Base-by-base conservation (phyloP, 2,113 vertebrate species). In the Oncorhynchus tshawytscha region DNA sequence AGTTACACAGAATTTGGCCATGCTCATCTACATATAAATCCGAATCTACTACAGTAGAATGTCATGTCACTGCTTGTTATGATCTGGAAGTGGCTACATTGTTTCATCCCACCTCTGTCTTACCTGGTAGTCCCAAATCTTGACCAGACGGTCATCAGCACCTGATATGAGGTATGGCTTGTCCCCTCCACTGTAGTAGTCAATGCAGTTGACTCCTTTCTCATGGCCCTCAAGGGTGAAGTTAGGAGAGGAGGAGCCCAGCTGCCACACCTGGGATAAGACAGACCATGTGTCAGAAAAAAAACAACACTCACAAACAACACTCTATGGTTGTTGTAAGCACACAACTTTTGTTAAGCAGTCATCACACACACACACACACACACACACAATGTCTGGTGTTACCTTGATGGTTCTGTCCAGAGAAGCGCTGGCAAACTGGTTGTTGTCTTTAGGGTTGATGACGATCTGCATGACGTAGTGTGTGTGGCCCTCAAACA, bases 401-500 rank as follows among this genome's bases (percentile, higher is more conserved):
- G 1, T 39, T 9, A 68, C 67, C 96, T 99, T 99, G 83, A 99
- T 99, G 20, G 98, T 99, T 78, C 98, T 95, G 82, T 99, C 98
- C 88, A 99, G 85, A 54, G 98, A 99, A 0, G 98, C 97, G 64
- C 97, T 99, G 64, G 98, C 98, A 94, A 99, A 99, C 90, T 99
- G 98, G 84, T 99, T 99, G 85, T 99, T 99, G 84, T 99, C 98
- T 86, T 99, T 99, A 5, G 98, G 98, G 86, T 99, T 99, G 86
- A 99, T 99, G 78, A 99, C 98, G 81, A 99, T 99, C 89, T 99
- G 97, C 98, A 99, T 99, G 66, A 99, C 98, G 0, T 99, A 99
- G 87, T 99, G 98, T 20, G 97, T 99, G 79, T 99, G 98, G 72
- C 98, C 98, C 90, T 99, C 98, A 93, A 99, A 99, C 79, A 99